Conservation (phyloP, 2,113 vertebrate species). For the Erinaceus europaeus region DNA sequence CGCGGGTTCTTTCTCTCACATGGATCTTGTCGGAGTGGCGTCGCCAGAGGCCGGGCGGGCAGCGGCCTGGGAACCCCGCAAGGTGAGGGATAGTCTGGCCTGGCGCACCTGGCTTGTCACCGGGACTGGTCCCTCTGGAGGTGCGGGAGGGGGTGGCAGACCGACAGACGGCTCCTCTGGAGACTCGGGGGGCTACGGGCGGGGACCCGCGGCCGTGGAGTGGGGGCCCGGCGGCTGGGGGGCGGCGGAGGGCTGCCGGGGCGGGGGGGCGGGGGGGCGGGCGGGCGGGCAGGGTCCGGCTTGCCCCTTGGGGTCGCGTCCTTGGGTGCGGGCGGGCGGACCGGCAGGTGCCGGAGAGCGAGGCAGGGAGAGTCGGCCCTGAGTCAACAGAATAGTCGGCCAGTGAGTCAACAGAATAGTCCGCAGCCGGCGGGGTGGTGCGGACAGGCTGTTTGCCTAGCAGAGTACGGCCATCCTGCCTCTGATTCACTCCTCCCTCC, state of each 20-base stretch:
- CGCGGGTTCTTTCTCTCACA: background rate
- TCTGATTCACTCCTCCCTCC: too few species aligned
- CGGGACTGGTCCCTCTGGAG: background rate
- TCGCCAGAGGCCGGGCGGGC: conserved; percentile 60
- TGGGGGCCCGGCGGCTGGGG: background rate
- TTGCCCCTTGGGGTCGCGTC: background rate
- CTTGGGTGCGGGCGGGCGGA: background rate
- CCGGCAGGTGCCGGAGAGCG: too few species aligned
- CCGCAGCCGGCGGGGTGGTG: too few species aligned
- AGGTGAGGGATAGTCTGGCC: conserved; percentile 40
- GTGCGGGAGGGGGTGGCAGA: background rate
- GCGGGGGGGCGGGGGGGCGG: background rate
- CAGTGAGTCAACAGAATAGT: too few species aligned
- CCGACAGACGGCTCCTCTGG: background rate
- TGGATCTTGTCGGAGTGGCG: conserved; percentile 72
- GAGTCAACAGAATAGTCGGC: too few species aligned
- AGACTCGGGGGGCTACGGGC: background rate
- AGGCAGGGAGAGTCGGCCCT: too few species aligned
- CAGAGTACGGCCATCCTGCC: too few species aligned
- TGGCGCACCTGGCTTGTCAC: background rate
- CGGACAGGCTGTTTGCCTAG: too few species aligned
- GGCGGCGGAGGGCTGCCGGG: background rate
- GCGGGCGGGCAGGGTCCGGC: too few species aligned
- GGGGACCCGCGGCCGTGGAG: background rate
- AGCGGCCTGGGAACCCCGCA: conserved; percentile 64